Conservation (phyloP, 2,113 vertebrate genomes). For the Hypocryptadius cinnamomeus region DNA sequence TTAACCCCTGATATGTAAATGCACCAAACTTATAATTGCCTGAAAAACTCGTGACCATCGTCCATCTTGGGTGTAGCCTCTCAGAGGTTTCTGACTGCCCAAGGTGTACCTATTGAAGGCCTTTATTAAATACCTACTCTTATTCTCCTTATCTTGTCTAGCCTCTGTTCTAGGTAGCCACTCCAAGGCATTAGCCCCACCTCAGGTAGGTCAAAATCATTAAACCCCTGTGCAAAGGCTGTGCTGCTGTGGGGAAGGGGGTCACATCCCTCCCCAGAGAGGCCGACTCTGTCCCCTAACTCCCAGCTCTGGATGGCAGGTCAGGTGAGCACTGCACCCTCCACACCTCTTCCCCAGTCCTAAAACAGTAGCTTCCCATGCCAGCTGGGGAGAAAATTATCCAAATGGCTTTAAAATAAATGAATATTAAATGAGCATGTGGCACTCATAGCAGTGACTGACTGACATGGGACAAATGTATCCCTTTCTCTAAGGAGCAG, state of each 20-base stretch:
- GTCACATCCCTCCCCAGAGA: background rate
- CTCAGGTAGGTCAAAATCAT: background rate
- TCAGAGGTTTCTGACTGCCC: background rate
- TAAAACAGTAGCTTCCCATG: background rate
- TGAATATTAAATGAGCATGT: background rate
- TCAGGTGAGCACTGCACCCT: background rate
- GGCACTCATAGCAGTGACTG: background rate
- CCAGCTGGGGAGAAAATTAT: background rate
- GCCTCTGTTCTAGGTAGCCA: background rate
- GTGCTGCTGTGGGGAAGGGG: background rate
- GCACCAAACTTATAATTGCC: background rate
- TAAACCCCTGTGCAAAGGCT: background rate
- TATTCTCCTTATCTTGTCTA: background rate
- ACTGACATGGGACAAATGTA: background rate
- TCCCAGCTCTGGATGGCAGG: background rate
- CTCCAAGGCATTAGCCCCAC: background rate
- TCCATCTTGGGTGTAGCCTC: background rate
- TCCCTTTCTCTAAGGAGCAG: background rate
- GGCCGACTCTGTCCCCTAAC: fast-evolving
- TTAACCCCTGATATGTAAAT: background rate
- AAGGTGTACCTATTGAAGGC: background rate
- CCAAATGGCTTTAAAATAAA: background rate
- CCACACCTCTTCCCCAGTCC: background rate
- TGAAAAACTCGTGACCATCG: background rate
- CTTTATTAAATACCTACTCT: background rate